A percentile compares a stretch with the other conserved stretches of the same genome.
These are phyloP conservation scores for Sarcoramphus papa DNA, from an alignment of 2,797 vertebrate species.

Conservation along the genomic window DNA sequence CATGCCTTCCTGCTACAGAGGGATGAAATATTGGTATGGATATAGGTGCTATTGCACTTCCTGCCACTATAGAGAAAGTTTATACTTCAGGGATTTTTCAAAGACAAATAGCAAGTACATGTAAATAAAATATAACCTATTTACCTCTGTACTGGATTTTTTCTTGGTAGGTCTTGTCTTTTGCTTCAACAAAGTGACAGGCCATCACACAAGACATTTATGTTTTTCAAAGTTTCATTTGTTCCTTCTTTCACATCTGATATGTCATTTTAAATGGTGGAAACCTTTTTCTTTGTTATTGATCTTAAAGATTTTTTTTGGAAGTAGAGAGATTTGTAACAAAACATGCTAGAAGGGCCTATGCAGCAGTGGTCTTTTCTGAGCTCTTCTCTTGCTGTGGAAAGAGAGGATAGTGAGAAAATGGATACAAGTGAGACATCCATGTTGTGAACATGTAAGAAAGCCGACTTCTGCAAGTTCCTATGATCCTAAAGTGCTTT, in stretches of 20 bases:
- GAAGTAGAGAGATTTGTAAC: neutral
- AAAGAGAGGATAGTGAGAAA: neutral
- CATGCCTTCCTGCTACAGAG: neutral
- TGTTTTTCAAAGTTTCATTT: neutral
- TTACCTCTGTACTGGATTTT: neutral
- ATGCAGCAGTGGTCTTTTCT: neutral
- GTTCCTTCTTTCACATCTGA: neutral
- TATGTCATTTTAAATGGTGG: neutral
- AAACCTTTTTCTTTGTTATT: neutral
- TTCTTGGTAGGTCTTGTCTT: neutral
- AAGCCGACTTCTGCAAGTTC: neutral
- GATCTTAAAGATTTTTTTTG: neutral
- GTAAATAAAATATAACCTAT: slow-evolving; percentile 13
- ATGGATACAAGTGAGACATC: neutral
- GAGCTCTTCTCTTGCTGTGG: neutral
- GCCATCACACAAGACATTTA: neutral
- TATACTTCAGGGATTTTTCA: neutral
- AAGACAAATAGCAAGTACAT: neutral
- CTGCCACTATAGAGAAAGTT: neutral
- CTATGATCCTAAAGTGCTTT: neutral
- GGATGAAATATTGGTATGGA: neutral
- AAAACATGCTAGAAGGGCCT: neutral
- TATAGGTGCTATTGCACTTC: neutral
- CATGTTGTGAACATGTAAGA: neutral
- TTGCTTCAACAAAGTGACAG: slow-evolving; percentile 1